Evolutionary conservation across 2,113 vertebrate species (phyloP).

Genomic region (Emberiza fucata): DNA sequence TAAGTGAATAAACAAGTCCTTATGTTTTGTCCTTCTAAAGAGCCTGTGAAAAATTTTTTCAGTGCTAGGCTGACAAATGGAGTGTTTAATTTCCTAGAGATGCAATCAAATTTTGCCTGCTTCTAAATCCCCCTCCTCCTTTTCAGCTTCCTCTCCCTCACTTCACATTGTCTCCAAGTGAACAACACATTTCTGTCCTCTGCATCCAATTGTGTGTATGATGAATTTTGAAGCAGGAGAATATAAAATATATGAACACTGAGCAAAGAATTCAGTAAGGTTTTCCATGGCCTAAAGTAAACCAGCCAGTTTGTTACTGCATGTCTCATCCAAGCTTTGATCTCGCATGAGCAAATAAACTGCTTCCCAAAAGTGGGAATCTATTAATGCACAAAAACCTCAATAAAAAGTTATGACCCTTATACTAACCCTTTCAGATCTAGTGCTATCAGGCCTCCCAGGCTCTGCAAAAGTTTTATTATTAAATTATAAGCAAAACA

Average conservation of each 20-base stretch:
- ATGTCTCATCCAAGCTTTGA: not conserved
- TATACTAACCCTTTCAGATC: not conserved
- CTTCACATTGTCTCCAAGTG: not conserved
- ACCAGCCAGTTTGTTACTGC: not conserved
- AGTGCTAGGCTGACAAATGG: not conserved
- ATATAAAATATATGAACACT: not conserved
- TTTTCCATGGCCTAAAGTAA: not conserved
- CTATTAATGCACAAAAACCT: not conserved
- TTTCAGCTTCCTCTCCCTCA: not conserved
- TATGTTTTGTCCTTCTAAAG: not conserved
- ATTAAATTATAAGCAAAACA: not conserved
- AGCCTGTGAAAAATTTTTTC: not conserved
- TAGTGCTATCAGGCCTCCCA: not conserved
- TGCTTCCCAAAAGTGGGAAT: not conserved
- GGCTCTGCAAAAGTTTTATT: not conserved
- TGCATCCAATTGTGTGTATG: accelerated
- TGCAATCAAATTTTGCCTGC: not conserved
- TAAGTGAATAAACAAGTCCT: not conserved
- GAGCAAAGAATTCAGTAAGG: not conserved
- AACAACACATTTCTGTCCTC: not conserved
- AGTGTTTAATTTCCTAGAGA: not conserved
- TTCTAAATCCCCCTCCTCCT: not conserved
- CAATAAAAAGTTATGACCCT: not conserved
- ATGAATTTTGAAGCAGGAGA: not conserved
- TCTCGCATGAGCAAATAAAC: not conserved